phyloP scores from a whole-genome alignment of 2,888 invertebrate genomes.

The Atethmia centrago region DNA sequence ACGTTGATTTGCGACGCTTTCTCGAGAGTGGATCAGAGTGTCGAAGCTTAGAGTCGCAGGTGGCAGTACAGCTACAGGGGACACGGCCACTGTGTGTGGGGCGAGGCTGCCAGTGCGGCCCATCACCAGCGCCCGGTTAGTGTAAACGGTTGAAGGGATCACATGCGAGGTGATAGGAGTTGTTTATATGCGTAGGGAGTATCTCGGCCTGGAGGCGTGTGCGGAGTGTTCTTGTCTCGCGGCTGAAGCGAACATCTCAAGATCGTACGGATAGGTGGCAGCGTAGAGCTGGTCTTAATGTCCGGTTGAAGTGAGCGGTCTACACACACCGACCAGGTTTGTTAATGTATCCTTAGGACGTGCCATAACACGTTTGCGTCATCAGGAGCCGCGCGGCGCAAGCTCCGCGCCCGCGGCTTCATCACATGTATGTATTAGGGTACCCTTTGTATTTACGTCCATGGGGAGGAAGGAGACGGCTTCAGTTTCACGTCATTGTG shows the following conservation, averaged over 20 bases:
- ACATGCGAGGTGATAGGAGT: conserved; percentile 79
- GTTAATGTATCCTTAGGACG: conserved; percentile 73
- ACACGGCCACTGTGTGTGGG: conserved; percentile 39
- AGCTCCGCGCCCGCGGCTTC: conserved; percentile 42
- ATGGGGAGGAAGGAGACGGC: conserved; percentile 64
- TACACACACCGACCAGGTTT: conserved; percentile 38
- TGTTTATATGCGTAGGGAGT: conserved; percentile 70
- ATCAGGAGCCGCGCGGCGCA: conserved; percentile 25
- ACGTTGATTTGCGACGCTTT: conserved; percentile 49
- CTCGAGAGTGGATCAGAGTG: conserved; percentile 16
- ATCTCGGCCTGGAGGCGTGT: conserved; percentile 61
- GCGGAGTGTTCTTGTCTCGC: conserved; percentile 11
- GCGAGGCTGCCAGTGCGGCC: conserved; percentile 14
- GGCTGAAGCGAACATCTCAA: not conserved
- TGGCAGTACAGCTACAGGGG: conserved; percentile 57
- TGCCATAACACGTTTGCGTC: conserved; percentile 76
- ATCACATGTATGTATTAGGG: conserved; percentile 69
- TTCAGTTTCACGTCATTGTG: conserved; percentile 63
- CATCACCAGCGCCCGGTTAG: conserved; percentile 72
- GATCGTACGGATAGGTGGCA: not conserved
- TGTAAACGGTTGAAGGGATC: conserved; percentile 88
- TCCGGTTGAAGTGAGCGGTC: conserved; percentile 3
- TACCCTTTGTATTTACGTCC: conserved; percentile 76
- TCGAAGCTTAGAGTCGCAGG: conserved; percentile 16
- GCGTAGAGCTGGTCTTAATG: not conserved